A percentile compares a stretch with the other conserved stretches of the same genome.
Evolutionary conservation across 2,113 vertebrate genomes (phyloP).

Genomic region (Corvus hawaiiensis): DNA sequence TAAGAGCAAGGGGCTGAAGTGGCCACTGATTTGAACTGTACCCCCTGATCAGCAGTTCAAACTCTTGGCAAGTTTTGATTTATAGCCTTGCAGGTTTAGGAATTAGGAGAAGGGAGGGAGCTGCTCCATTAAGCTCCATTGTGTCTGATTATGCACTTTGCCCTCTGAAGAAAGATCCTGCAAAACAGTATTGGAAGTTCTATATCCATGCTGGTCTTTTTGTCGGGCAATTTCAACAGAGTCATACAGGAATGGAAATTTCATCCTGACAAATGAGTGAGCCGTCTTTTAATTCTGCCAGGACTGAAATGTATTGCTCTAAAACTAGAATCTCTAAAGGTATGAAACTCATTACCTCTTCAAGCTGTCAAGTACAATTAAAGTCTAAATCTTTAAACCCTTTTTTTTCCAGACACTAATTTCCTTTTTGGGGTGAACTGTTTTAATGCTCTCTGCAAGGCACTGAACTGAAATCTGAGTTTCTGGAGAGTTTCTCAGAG

Average conservation of each 20-base stretch:
- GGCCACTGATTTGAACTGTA: fast-evolving
- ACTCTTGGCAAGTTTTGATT: not conserved
- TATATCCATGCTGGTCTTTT: fast-evolving
- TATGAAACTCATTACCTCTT: not conserved
- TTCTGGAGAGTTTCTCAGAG: not conserved
- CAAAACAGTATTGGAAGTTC: not conserved
- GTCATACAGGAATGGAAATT: not conserved
- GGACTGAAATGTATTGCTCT: not conserved
- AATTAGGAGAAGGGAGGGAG: not conserved
- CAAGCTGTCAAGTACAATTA: not conserved
- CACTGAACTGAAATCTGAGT: not conserved
- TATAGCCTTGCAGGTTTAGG: not conserved
- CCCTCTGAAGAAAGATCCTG: not conserved
- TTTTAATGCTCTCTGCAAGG: not conserved
- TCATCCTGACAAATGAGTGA: not conserved
- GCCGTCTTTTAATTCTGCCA: not conserved
- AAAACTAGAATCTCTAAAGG: not conserved
- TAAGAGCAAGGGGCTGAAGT: not conserved
- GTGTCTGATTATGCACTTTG: not conserved
- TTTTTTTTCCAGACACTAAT: not conserved
- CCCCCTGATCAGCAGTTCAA: fast-evolving
- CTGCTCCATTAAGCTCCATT: not conserved
- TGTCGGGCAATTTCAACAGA: not conserved
- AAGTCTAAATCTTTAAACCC: not conserved
- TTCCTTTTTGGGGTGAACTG: not conserved